Conservation (phyloP, 2,797 vertebrate species). For the Capromys pilorides region DNA sequence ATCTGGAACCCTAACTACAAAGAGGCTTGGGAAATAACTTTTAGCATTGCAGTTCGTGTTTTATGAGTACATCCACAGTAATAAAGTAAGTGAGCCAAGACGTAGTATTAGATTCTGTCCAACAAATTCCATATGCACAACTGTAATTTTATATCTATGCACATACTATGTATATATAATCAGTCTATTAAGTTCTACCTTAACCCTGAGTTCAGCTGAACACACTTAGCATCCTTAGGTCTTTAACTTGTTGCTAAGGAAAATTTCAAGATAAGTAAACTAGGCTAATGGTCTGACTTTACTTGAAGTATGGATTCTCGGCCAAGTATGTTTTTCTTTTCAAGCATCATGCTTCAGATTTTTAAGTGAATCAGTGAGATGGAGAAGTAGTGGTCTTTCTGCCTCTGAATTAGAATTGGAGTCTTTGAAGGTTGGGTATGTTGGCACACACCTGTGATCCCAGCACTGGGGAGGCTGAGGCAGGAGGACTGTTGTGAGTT, state of each 20-base stretch:
- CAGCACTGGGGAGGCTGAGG: not conserved
- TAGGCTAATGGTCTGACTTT: conserved; percentile 5
- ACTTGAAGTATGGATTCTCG: not conserved
- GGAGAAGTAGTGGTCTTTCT: not conserved
- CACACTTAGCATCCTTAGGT: not conserved
- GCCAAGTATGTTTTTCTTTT: not conserved
- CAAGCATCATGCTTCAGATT: not conserved
- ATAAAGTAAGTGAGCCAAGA: not conserved
- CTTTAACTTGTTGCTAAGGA: not conserved
- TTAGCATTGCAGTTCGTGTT: not conserved
- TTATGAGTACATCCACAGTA: not conserved
- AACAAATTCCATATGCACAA: not conserved
- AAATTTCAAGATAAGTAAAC: not conserved
- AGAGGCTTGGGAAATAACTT: not conserved
- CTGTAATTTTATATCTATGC: too few relatives aligned
- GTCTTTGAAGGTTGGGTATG: not conserved
- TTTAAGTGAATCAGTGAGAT: not conserved
- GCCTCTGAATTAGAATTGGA: not conserved
- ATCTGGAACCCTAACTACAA: not conserved
- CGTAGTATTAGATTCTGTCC: not conserved
- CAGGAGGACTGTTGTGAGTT: not conserved
- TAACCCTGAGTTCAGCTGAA: not conserved
- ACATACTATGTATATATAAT: not conserved
- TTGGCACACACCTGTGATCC: not conserved
- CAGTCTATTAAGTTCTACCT: not conserved